Base-by-base conservation (phyloP, 2,888 invertebrate species). In the Microchrysa polita region DNA sequence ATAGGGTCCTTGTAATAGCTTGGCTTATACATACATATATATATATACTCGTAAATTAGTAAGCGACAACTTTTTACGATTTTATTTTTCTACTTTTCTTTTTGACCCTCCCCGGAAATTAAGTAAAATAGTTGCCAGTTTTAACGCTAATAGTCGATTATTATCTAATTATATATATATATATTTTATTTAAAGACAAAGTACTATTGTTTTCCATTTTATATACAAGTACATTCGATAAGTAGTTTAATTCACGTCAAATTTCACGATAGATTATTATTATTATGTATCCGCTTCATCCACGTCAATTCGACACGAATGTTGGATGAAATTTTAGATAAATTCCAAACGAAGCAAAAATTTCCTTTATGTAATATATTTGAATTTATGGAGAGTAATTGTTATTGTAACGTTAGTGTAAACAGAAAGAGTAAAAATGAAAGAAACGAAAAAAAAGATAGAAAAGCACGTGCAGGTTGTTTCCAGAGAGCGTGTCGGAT, bases 401-500 rank as follows among this genome's bases (percentile, higher is more conserved):
- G 61, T 61, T 61, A 61, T 61, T 10, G 40, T 61, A 34, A 34
- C 2, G 27, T 34, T 5, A 34, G 27, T 34, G 27, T 7, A 34
- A 34, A 34, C 2, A 34, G 27, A 34, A 34, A 34, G 7, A 34
- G 7, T n/a, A 34, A 34, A 34, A 2, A 34, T 34, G 27, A 34
- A 34, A 40, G 27, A 34, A 34, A 40, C 40, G 61, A 16, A 61
- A 59, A 16, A 61, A 59, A 23, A 23, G 23, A 23, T 22, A 59
- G 14, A 59, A 14, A 16, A n/a, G 40, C 61, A 27, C 40, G 61
- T 65, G 20, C 65, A 60, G 44, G 48, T 48, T 65, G 65, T 65
- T 65, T 65, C 65, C 27, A 65, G 44, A 65, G 65, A 65, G 65
- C 65, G 65, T 65, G 65, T 65, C 65, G 22, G 48, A 22, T 40